These are phyloP conservation scores for Rhysida immarginata DNA, from an alignment of 1,140 invertebrate genomes.

Conservation along the genomic window DNA sequence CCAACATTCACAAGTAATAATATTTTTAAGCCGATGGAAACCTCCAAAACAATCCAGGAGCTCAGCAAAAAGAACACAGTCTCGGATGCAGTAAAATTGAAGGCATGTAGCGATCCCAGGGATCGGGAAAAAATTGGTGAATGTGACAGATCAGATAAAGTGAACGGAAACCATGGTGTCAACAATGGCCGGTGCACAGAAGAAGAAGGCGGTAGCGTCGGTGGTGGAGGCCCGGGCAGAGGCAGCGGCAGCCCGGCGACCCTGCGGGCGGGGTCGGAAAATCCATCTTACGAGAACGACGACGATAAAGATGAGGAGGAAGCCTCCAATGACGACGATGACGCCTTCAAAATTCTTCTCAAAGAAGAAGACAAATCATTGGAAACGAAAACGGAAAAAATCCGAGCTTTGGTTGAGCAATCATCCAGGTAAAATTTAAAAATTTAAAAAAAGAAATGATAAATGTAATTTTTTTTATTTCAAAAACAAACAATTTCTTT, in stretches of 20 bases:
- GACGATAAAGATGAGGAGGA: neutral
- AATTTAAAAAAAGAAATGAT: too few relatives aligned
- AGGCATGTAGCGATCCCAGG: neutral
- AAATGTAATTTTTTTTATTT: too few relatives aligned
- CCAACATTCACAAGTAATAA: neutral
- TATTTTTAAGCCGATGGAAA: neutral
- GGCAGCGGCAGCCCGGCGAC: neutral
- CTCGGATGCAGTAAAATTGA: neutral
- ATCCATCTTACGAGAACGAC: neutral
- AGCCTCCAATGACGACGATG: neutral
- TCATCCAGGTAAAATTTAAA: constrained; percentile 36
- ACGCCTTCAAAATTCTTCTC: too few relatives aligned
- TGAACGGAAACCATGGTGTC: neutral
- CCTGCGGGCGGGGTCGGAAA: neutral
- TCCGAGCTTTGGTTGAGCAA: constrained; percentile 33
- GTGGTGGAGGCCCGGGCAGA: constrained; percentile 12
- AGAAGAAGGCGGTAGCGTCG: neutral
- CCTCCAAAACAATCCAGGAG: neutral
- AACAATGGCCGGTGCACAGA: neutral
- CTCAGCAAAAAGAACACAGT: neutral
- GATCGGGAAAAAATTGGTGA: neutral
- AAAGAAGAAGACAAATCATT: neutral
- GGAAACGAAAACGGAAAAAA: constrained; percentile 21
- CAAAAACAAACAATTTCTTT: too few relatives aligned
- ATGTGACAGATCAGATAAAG: neutral